These are phyloP conservation scores for Achroia grisella DNA, from an alignment of 1,140 invertebrate genomes.

Conservation along the genomic window DNA sequence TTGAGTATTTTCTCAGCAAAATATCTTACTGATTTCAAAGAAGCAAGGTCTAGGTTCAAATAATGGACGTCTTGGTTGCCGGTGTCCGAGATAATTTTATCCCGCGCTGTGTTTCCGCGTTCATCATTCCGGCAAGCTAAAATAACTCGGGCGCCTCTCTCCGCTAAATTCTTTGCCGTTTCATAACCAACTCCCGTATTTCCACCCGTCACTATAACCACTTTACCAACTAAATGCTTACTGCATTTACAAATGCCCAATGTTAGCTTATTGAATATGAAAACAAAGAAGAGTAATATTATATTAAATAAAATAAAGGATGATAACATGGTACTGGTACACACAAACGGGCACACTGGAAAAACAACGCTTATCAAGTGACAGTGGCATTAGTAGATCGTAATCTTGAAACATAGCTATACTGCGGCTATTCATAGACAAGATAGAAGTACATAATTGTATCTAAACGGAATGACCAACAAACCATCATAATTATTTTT, in stretches of 20 bases:
- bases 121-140: slow-evolving; percentile 87
- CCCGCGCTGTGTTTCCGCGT: slow-evolving; percentile 48
- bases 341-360: no score
- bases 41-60: slow-evolving; percentile 82
- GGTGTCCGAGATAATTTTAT: slow-evolving; percentile 64
- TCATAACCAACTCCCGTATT: slow-evolving; percentile 71
- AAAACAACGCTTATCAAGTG: no score
- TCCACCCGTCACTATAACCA: slow-evolving; percentile 88
- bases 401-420: no score
- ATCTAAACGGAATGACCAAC: no score
- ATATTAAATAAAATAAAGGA: slow-evolving; percentile 14
- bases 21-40: slow-evolving; percentile 81
- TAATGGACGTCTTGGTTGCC: slow-evolving; percentile 63
- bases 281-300: slow-evolving; percentile 4
- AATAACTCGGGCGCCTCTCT: slow-evolving; percentile 83
- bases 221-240: slow-evolving; percentile 75
- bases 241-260: slow-evolving; percentile 37
- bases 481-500: no score
- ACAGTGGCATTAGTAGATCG: no score
- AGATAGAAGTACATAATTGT: no score
- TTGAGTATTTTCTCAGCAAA: slow-evolving; percentile 79
- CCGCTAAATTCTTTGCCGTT: slow-evolving; percentile 82
- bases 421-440: no score
- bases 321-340: no score
- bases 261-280: slow-evolving; percentile 21